Percentiles rank a stretch among this genome's conserved stretches.
phyloP scores from a whole-genome alignment of 2,888 invertebrate species.

The Latheticus oryzae region DNA sequence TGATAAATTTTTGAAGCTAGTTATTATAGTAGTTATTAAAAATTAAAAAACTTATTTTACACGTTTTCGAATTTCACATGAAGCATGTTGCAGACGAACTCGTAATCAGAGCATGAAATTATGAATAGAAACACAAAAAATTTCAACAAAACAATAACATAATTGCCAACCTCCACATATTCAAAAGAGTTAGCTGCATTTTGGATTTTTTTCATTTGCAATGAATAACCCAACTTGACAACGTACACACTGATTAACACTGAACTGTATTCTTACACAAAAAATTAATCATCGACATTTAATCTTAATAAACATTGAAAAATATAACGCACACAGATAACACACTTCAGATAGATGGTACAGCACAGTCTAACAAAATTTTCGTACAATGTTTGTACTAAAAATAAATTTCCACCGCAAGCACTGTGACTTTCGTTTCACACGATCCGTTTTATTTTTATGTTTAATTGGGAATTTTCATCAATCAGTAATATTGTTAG shows the following conservation, averaged over 20 bases:
- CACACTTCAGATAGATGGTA: constrained; percentile 2
- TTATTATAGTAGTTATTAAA: too few relatives aligned
- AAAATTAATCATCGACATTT: constrained; percentile 12
- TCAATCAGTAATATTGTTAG: background rate
- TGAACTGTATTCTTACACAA: constrained; percentile 1
- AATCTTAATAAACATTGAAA: constrained; percentile 18
- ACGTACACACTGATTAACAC: background rate
- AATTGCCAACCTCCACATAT: constrained; percentile 52
- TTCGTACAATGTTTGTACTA: background rate
- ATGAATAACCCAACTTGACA: constrained; percentile 4
- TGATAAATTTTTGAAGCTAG: too few relatives aligned
- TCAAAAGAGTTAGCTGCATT: constrained; percentile 51
- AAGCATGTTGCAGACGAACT: too few relatives aligned
- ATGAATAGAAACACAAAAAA: constrained; percentile 27
- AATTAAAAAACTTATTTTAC: too few relatives aligned
- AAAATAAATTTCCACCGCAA: constrained; percentile 7
- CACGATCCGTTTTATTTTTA: constrained; percentile 13
- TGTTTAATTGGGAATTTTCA: constrained; percentile 2
- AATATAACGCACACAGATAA: constrained; percentile 10
- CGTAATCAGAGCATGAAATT: constrained; percentile 12
- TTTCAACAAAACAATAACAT: too few relatives aligned
- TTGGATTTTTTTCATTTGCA: constrained; percentile 7
- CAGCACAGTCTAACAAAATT: constrained; percentile 1
- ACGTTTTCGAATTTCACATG: too few relatives aligned
- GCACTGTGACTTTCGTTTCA: constrained; percentile 9